Conservation (phyloP, 2,113 vertebrate genomes). For the Empidonax traillii region DNA sequence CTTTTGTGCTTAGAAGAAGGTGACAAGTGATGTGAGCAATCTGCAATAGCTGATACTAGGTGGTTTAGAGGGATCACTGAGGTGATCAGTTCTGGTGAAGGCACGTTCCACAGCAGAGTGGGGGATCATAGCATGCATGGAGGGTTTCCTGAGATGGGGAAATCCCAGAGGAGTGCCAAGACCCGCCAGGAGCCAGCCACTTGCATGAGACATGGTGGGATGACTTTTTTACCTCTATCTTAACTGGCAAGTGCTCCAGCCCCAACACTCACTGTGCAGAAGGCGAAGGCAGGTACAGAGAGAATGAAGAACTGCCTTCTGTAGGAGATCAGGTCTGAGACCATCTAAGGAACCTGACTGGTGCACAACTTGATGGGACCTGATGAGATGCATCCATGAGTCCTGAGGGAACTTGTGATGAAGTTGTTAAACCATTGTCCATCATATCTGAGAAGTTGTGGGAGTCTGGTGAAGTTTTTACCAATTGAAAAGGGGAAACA, state of each 20-base stretch:
- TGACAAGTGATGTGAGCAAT: neutral
- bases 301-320: neutral
- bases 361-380: neutral
- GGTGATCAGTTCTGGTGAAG: neutral
- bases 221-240: neutral
- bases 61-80: neutral
- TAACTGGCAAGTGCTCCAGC: neutral
- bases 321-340: neutral
- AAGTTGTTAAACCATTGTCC: neutral
- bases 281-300: neutral
- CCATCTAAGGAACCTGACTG: neutral
- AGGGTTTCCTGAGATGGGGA: neutral
- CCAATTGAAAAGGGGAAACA: neutral
- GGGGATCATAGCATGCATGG: neutral
- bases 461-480: neutral
- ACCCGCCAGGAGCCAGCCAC: neutral
- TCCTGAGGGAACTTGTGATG: neutral
- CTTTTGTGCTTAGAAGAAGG: neutral
- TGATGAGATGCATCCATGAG: neutral
- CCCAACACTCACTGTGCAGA: accelerated
- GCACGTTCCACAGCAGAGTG: neutral
- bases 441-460: neutral
- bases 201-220: neutral
- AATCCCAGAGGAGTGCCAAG: neutral
- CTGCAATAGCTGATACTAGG: neutral